Percentiles rank a stretch among this genome's conserved stretches.
Conservation (phyloP, 2,888 invertebrate genomes). For the Helicoverpa assulta region DNA sequence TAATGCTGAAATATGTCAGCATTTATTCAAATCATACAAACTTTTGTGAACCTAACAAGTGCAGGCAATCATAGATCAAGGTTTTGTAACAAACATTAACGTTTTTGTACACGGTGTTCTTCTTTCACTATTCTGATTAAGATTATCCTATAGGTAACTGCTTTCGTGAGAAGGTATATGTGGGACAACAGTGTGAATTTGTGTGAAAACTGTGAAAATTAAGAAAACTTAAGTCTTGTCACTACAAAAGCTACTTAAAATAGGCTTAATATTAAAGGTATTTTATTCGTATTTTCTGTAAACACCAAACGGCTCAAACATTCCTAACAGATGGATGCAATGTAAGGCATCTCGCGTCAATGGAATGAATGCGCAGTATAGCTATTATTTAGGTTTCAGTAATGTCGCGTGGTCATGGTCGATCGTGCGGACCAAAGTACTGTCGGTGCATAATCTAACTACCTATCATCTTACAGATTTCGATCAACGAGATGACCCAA, state of each 20-base stretch:
- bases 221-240: conserved; percentile 10
- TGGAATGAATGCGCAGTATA: conserved; percentile 30
- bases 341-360: conserved; percentile 33
- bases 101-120: no score
- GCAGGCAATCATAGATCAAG: no score
- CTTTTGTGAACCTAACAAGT: no score
- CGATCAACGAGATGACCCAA: conserved; percentile 63
- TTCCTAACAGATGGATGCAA: conserved; percentile 10
- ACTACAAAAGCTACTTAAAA: conserved; percentile 45
- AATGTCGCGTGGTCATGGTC: conserved; percentile 47
- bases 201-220: conserved; percentile 21
- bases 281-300: conserved; percentile 28
- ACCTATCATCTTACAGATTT: conserved; percentile 55
- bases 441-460: conserved; percentile 56
- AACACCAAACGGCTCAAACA: conserved; percentile 12
- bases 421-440: conserved; percentile 61
- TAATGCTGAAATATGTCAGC: no score
- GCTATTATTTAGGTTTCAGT: conserved; percentile 41
- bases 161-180: neutral
- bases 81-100: no score
- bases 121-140: no score
- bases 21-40: no score
- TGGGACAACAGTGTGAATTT: conserved; percentile 11
- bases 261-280: conserved; percentile 26
- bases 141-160: conserved; percentile 20